Conservation (phyloP, 2,113 vertebrate species). For the Etheostoma spectabile region DNA sequence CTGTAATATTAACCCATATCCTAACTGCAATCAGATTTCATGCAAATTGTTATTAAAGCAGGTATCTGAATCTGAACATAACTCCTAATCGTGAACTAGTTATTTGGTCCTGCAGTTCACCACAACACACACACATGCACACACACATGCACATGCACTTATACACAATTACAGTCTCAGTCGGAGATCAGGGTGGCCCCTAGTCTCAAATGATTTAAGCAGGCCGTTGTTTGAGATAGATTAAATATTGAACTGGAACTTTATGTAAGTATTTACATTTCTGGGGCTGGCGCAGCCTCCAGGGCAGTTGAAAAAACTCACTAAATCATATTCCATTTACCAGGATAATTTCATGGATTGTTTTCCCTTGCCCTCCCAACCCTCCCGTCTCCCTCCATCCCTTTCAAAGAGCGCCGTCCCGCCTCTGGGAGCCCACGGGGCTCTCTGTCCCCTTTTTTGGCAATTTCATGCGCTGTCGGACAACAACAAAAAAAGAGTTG, state of each 20-base stretch:
- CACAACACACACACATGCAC: slow-evolving; percentile 18
- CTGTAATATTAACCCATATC: not conserved
- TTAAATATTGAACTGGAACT: slow-evolving; percentile 68
- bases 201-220: slow-evolving; percentile 18
- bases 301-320: slow-evolving; percentile 39
- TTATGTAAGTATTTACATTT: slow-evolving; percentile 72
- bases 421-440: slow-evolving; percentile 29
- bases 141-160: not conserved
- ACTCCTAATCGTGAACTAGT: too few relatives aligned
- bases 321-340: slow-evolving; percentile 67
- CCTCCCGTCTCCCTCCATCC: slow-evolving; percentile 9
- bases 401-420: slow-evolving; percentile 32
- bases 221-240: slow-evolving; percentile 52
- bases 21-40: not conserved
- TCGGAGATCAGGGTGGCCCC: slow-evolving; percentile 11
- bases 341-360: slow-evolving; percentile 50
- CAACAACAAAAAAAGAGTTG: slow-evolving; percentile 45
- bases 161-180: not conserved
- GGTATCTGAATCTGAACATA: not conserved
- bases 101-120: too few relatives aligned
- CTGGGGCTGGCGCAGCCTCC: slow-evolving; percentile 29
- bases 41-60: not conserved
- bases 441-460: slow-evolving; percentile 25
- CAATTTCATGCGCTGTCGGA: slow-evolving; percentile 67
- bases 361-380: slow-evolving; percentile 20